Percentiles rank a stretch among this genome's conserved stretches.
These are phyloP conservation scores for Dimorphilus gyrociliatus DNA, from an alignment of 2,888 invertebrate genomes.

Conservation along the genomic window DNA sequence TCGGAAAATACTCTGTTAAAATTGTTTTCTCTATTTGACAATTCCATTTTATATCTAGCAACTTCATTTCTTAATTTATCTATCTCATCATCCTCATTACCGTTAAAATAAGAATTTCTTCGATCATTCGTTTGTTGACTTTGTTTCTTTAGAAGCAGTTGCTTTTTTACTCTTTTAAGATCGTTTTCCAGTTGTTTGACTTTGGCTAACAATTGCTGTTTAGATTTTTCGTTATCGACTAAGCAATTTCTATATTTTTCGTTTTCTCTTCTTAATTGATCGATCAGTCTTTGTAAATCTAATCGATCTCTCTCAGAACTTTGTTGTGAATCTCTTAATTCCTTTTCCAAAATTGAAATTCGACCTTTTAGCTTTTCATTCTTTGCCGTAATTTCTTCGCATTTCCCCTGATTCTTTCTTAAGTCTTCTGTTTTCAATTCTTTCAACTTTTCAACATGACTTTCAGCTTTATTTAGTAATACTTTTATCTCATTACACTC, in stretches of 20 bases:
- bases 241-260: conserved; percentile 19
- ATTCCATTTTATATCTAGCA: conserved; percentile 26
- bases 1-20: conserved; percentile 33
- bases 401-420: conserved; percentile 6
- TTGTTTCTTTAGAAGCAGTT: conserved; percentile 18
- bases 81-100: conserved; percentile 19
- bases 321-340: background rate
- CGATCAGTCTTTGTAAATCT: conserved; percentile 9
- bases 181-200: conserved; percentile 26
- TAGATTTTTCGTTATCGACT: conserved; percentile 18
- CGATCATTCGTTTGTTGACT: conserved; percentile 12
- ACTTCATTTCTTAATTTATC: conserved; percentile 26
- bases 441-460: conserved; percentile 24
- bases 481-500: conserved; percentile 26
- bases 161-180: conserved; percentile 18
- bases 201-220: conserved; percentile 16
- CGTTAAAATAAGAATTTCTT: background rate
- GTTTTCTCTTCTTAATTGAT: conserved; percentile 16
- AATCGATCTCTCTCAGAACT: background rate
- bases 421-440: conserved; percentile 18
- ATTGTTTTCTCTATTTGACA: conserved; percentile 29
- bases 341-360: background rate
- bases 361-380: conserved; percentile 1
- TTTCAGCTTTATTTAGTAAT: conserved; percentile 24
- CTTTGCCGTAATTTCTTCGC: conserved; percentile 1